Conservation (phyloP, 2,888 invertebrate genomes). For the Parascotia fuliginaria region DNA sequence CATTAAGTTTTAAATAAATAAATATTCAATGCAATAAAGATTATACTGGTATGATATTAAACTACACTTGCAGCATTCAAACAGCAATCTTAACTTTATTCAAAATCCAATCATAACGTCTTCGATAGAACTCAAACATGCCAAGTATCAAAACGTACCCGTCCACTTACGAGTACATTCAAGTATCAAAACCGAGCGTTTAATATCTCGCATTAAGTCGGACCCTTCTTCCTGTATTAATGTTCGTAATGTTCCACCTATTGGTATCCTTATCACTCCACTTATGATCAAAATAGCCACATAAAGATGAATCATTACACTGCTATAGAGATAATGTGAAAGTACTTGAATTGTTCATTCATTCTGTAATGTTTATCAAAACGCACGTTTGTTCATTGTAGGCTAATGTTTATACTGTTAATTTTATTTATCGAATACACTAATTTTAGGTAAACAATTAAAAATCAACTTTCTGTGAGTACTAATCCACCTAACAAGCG, state of each 20-base stretch:
- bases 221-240: constrained; percentile 53
- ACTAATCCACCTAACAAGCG: too few species aligned
- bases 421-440: neutral
- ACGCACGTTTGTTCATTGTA: constrained; percentile 27
- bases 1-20: neutral
- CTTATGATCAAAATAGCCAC: constrained; percentile 71
- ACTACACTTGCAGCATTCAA: neutral
- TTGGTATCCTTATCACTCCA: constrained; percentile 68
- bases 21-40: neutral
- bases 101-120: neutral
- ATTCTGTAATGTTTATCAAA: constrained; percentile 39
- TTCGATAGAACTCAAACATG: constrained; percentile 13
- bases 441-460: neutral
- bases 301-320: constrained; percentile 63
- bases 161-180: constrained; percentile 29
- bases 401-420: constrained; percentile 5
- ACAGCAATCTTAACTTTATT: neutral
- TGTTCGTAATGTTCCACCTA: constrained; percentile 50
- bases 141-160: constrained; percentile 34
- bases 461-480: too few species aligned
- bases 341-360: constrained; percentile 42
- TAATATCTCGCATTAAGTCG: constrained; percentile 43
- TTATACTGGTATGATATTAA: neutral
- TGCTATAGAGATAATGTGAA: constrained; percentile 44
- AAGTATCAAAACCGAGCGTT: constrained; percentile 31